phyloP scores from a whole-genome alignment of 2,888 invertebrate species.

The Dione vanillae region DNA sequence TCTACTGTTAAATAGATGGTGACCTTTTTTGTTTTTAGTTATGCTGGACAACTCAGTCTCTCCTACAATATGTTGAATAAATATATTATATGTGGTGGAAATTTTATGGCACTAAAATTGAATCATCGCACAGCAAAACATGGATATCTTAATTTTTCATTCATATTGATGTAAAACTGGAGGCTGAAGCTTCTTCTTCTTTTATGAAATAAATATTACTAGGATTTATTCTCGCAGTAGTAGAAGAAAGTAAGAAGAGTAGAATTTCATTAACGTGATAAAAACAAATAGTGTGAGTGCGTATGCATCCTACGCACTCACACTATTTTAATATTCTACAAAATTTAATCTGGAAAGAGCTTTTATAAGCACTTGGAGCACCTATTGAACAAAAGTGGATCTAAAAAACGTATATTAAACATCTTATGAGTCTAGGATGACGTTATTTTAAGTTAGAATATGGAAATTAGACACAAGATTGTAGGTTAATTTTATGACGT shows the following conservation, averaged over 20 bases:
- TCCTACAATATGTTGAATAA: no score
- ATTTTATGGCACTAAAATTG: not conserved
- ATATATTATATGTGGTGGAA: no score
- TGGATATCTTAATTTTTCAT: no score
- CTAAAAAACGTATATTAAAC: slow-evolving; percentile 23
- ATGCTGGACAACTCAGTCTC: no score
- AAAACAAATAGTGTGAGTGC: no score
- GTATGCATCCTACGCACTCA: no score
- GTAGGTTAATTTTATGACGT: not conserved
- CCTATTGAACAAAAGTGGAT: slow-evolving; percentile 20
- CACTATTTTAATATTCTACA: slow-evolving; percentile 16
- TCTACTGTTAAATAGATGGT: no score
- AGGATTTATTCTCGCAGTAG: no score
- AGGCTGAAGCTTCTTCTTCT: no score
- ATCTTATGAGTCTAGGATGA: not conserved
- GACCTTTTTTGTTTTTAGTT: no score
- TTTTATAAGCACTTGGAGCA: slow-evolving; percentile 16
- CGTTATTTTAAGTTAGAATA: slow-evolving; percentile 1
- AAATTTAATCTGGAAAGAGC: slow-evolving; percentile 31
- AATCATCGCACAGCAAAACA: no score
- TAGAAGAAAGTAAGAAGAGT: slow-evolving; percentile 4
- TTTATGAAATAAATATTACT: no score
- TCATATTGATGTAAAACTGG: not conserved
- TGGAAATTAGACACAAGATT: not conserved
- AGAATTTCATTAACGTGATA: slow-evolving; percentile 15